phyloP scores from a whole-genome alignment of 2,888 invertebrate genomes.

The Cephus spinipes region DNA sequence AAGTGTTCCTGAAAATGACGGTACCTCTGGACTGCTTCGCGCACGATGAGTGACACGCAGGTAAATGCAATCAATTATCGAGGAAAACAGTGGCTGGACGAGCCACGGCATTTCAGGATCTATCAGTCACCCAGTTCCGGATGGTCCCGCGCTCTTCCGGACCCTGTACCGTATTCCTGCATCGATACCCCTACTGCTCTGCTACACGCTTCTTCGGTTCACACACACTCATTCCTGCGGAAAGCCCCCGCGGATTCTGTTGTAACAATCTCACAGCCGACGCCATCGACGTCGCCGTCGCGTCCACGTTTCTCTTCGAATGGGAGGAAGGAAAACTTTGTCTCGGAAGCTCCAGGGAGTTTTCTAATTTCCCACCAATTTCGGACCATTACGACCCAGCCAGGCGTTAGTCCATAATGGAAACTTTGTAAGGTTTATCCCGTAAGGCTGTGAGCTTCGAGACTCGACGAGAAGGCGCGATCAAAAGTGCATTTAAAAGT shows the following conservation, averaged over 20 bases:
- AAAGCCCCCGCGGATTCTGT: background rate
- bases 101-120: constrained; percentile 46
- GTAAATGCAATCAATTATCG: constrained; percentile 49
- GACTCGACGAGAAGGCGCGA: background rate
- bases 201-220: background rate
- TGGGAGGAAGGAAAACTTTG: background rate
- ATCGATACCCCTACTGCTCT: background rate
- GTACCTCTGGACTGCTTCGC: constrained; percentile 1
- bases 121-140: constrained; percentile 38
- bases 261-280: background rate
- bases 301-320: background rate
- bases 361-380: background rate
- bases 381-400: background rate
- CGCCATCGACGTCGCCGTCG: background rate
- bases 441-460: background rate
- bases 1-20: background rate
- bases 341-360: background rate
- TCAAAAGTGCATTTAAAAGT: background rate
- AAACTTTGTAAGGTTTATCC: background rate
- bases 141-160: constrained; percentile 22
- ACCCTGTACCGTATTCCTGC: background rate
- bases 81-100: constrained; percentile 39
- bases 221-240: background rate
- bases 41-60: constrained; percentile 40
- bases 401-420: background rate